A percentile compares a stretch with the other conserved stretches of the same genome.
These are phyloP conservation scores for Azemiops feae DNA, from an alignment of 2,113 vertebrate genomes.

Conservation along the genomic window DNA sequence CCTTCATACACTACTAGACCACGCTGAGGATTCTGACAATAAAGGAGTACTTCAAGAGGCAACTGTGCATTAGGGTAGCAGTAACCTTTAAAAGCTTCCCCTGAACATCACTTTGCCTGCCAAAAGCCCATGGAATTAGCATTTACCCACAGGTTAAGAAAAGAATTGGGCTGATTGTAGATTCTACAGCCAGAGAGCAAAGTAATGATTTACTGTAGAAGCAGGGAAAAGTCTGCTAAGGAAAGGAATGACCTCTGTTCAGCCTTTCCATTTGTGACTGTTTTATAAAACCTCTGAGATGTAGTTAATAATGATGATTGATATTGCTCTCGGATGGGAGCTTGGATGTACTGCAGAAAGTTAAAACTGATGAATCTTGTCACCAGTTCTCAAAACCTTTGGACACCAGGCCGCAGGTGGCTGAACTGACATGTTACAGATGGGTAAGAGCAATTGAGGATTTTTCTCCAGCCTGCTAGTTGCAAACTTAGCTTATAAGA, in stretches of 20 bases:
- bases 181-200: conserved; percentile 3
- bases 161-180: not conserved
- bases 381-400: not conserved
- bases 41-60: not conserved
- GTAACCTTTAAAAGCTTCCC: not conserved
- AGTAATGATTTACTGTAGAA: conserved; percentile 25
- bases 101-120: not conserved
- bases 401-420: not conserved
- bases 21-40: not conserved
- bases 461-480: not conserved
- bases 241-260: conserved; percentile 28
- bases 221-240: conserved; percentile 14
- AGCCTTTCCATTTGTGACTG: conserved; percentile 20
- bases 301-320: conserved; percentile 26
- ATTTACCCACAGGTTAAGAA: not conserved
- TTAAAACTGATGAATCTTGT: conserved; percentile 22
- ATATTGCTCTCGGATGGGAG: conserved; percentile 20
- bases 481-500: not conserved
- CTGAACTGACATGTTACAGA: not conserved
- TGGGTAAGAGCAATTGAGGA: not conserved
- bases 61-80: not conserved
- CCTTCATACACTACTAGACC: not conserved
- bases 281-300: conserved; percentile 22
- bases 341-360: conserved; percentile 1
- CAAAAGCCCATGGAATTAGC: not conserved